These are phyloP conservation scores for Lacanobia wlatinum DNA, from an alignment of 2,888 invertebrate genomes.

Conservation along the genomic window DNA sequence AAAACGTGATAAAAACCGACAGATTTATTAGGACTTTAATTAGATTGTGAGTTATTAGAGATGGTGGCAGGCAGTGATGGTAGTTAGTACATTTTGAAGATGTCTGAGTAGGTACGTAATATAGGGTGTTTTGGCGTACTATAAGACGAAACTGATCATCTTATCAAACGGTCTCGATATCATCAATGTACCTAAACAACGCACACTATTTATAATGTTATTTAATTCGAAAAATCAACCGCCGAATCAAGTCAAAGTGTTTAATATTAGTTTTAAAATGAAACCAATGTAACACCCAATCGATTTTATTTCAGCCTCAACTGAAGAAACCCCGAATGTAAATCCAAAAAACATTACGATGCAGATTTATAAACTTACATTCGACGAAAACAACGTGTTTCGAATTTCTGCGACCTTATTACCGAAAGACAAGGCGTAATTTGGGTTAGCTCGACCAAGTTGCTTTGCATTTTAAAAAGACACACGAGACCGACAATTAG, in stretches of 20 bases:
- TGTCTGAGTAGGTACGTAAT: background rate
- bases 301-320: background rate
- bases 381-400: conserved; percentile 60
- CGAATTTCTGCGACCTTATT: conserved; percentile 59
- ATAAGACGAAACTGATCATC: no score
- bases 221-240: no score
- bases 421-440: conserved; percentile 61
- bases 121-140: no score
- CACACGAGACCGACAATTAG: conserved; percentile 13
- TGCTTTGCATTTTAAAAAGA: conserved; percentile 38
- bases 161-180: no score
- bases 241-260: background rate
- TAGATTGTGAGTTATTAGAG: conserved; percentile 31
- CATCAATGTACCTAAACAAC: no score
- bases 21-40: conserved; percentile 61
- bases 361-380: conserved; percentile 60
- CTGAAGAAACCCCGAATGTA: conserved; percentile 43
- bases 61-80: background rate
- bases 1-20: conserved; percentile 58
- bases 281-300: conserved; percentile 9
- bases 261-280: background rate
- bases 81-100: background rate
- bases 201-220: no score
- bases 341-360: conserved; percentile 61
- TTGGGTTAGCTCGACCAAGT: conserved; percentile 56